Conservation (phyloP, 2,888 invertebrate genomes). For the Buathra laborator region DNA sequence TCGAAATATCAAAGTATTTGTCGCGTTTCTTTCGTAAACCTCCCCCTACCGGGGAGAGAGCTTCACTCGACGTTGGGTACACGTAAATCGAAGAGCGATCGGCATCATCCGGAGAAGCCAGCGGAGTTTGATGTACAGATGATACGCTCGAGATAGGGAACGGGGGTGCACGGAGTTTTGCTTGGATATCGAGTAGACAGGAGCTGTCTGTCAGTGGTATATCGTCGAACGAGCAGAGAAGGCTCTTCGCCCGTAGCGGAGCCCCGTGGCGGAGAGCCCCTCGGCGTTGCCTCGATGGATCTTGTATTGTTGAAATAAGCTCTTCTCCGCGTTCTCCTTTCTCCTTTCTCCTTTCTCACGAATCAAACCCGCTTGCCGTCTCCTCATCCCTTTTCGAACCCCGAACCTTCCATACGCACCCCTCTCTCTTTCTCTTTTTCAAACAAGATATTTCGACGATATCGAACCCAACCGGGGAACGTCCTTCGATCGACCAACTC, state of each 20-base stretch:
- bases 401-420: neutral
- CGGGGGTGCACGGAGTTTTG: constrained; percentile 72
- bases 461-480: constrained; percentile 73
- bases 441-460: constrained; percentile 77
- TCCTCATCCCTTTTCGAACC: neutral
- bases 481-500: constrained; percentile 76
- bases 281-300: constrained; percentile 73
- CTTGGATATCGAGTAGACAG: constrained; percentile 80
- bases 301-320: constrained; percentile 81
- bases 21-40: too few relatives aligned
- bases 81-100: constrained; percentile 62
- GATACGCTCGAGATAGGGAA: constrained; percentile 21
- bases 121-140: constrained; percentile 48
- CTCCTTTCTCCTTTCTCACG: constrained; percentile 57
- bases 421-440: constrained; percentile 33
- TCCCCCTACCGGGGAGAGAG: too few relatives aligned
- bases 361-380: constrained; percentile 47
- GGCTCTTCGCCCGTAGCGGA: constrained; percentile 54
- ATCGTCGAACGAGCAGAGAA: constrained; percentile 33
- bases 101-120: constrained; percentile 53
- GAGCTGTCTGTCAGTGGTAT: constrained; percentile 76
- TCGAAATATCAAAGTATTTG: too few relatives aligned
- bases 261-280: constrained; percentile 63
- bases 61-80: neutral
- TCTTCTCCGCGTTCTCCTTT: constrained; percentile 69